Evolutionary conservation across 2,888 invertebrate species (phyloP).

Genomic region (Caenorhabditis virilis): DNA sequence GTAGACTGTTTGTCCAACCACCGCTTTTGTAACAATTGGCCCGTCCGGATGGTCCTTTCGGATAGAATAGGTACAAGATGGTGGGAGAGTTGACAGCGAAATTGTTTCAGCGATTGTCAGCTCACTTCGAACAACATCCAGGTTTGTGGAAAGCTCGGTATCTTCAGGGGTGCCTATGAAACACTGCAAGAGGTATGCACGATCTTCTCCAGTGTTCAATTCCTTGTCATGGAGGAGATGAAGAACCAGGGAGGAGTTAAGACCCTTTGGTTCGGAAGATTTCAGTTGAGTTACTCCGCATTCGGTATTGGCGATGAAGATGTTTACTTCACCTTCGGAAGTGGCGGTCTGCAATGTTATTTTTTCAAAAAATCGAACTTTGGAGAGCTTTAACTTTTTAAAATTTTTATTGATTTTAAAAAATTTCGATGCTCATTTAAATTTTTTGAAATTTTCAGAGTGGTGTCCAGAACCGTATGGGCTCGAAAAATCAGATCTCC

Average conservation of each 20-base stretch:
- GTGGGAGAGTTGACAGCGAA: slow-evolving; percentile 57
- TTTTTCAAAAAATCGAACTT: background rate
- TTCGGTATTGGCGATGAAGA: slow-evolving; percentile 38
- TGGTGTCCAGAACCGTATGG: too few relatives aligned
- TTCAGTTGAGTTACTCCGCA: slow-evolving; percentile 43
- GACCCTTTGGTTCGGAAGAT: slow-evolving; percentile 36
- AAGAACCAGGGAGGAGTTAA: slow-evolving; percentile 35
- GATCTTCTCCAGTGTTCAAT: slow-evolving; percentile 41
- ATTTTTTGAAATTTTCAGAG: too few relatives aligned
- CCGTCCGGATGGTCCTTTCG: slow-evolving; percentile 60
- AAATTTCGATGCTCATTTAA: too few relatives aligned
- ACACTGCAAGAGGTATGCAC: slow-evolving; percentile 51
- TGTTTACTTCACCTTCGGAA: slow-evolving; percentile 8
- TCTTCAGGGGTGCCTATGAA: slow-evolving; percentile 38
- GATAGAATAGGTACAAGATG: slow-evolving; percentile 63
- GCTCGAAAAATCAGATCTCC: too few relatives aligned
- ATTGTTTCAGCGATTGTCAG: slow-evolving; percentile 58
- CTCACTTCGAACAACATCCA: slow-evolving; percentile 50
- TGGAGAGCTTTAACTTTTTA: background rate
- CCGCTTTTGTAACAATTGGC: slow-evolving; percentile 52
- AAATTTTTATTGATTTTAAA: too few relatives aligned
- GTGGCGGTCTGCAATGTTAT: slow-evolving; percentile 21
- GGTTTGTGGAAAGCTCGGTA: slow-evolving; percentile 48
- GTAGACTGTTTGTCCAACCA: slow-evolving; percentile 63
- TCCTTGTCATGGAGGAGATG: slow-evolving; percentile 42